phyloP scores from a whole-genome alignment of 2,888 invertebrate genomes.

The Parnassius glacialis region DNA sequence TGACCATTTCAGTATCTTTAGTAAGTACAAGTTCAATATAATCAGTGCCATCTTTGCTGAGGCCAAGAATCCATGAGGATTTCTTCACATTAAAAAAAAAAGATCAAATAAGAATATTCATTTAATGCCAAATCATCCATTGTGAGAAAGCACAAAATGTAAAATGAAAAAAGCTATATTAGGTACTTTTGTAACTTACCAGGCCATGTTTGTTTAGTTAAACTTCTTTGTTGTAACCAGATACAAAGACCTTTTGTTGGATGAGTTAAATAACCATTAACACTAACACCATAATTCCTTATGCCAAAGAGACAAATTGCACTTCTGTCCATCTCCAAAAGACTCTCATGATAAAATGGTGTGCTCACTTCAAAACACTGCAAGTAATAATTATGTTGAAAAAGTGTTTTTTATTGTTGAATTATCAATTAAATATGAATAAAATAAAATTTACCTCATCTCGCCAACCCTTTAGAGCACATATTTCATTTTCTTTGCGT shows the following conservation, averaged over 20 bases:
- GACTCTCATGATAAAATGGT: constrained; percentile 74
- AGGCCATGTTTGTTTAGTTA: constrained; percentile 97
- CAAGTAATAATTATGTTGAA: neutral
- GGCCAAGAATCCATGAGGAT: too few relatives aligned
- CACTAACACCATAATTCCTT: constrained; percentile 95
- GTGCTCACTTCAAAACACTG: constrained; percentile 94
- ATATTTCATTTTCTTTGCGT: constrained; percentile 87
- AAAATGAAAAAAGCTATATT: too few relatives aligned
- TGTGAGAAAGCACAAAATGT: too few relatives aligned
- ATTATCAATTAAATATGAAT: constrained; percentile 1
- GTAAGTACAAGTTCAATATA: too few relatives aligned
- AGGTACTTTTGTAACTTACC: constrained; percentile 63
- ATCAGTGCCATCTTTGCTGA: too few relatives aligned
- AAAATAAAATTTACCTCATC: constrained; percentile 85
- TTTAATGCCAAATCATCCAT: too few relatives aligned
- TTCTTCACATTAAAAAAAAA: too few relatives aligned
- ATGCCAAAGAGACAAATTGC: constrained; percentile 97
- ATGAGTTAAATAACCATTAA: constrained; percentile 94
- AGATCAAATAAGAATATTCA: too few relatives aligned
- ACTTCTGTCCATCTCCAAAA: constrained; percentile 93
- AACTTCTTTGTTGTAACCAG: constrained; percentile 95
- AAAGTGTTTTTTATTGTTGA: too few relatives aligned
- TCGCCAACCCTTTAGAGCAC: constrained; percentile 94
- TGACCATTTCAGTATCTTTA: too few relatives aligned
- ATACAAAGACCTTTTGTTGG: constrained; percentile 92